Evolutionary conservation across 2,797 vertebrate genomes (phyloP).

Genomic region (Tachyglossus aculeatus): DNA sequence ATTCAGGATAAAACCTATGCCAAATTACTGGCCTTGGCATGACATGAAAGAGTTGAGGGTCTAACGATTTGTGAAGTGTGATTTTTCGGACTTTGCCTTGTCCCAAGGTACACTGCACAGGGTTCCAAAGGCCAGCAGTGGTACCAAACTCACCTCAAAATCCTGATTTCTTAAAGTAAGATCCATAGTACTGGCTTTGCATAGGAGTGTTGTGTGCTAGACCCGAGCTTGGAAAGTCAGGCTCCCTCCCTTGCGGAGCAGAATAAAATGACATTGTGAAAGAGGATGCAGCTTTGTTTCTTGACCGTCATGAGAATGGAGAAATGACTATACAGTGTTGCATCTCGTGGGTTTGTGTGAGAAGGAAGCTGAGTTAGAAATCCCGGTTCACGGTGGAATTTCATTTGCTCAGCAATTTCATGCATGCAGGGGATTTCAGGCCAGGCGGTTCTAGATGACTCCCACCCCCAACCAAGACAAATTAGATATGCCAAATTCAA

Average conservation of each 20-base stretch:
- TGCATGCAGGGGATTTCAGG: not conserved
- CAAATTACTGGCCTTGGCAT: not conserved
- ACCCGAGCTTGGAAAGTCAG: slow-evolving; percentile 25
- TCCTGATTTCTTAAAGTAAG: slow-evolving; percentile 10
- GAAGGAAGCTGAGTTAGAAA: not conserved
- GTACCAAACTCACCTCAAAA: slow-evolving; percentile 17
- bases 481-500: slow-evolving; percentile 39
- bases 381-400: not conserved
- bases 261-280: slow-evolving; percentile 20
- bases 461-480: slow-evolving; percentile 24
- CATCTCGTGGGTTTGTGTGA: no score
- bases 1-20: slow-evolving; percentile 25
- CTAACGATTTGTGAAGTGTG: no score
- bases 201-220: slow-evolving; percentile 5
- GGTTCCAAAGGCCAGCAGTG: no score
- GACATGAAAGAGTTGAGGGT: no score
- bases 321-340: not conserved
- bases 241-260: not conserved
- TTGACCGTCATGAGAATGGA: not conserved
- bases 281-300: slow-evolving; percentile 6
- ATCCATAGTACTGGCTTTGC: slow-evolving; percentile 35
- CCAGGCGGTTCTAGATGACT: slow-evolving; percentile 13
- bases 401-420: slow-evolving; percentile 10
- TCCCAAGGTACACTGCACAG: no score
- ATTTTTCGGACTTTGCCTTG: no score